A percentile compares a stretch with the other conserved stretches of the same genome.
phyloP scores from a whole-genome alignment of 2,113 vertebrate genomes.

The Prolemur simus region DNA sequence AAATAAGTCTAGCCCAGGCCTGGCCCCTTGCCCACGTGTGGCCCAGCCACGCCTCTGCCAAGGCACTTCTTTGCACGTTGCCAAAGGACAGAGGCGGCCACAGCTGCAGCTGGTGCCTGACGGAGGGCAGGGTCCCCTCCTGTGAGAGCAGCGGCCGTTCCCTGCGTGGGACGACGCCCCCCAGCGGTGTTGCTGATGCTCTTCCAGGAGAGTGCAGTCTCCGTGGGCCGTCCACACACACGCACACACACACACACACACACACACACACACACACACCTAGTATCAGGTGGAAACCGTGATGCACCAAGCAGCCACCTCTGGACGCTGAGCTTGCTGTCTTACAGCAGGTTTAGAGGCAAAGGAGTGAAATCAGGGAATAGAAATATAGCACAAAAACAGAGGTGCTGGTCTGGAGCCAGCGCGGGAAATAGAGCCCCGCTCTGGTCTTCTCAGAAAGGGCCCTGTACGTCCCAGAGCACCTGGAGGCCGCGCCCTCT shows the following conservation, averaged over 20 bases:
- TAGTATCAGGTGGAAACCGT: rapidly evolving
- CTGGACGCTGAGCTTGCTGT: rapidly evolving
- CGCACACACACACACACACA: background rate
- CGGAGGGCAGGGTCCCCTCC: rapidly evolving
- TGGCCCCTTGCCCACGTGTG: background rate
- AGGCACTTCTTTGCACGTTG: rapidly evolving
- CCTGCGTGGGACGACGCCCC: rapidly evolving
- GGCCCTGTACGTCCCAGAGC: rapidly evolving
- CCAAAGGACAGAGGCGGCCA: rapidly evolving
- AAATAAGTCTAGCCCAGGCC: background rate
- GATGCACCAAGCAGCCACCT: rapidly evolving
- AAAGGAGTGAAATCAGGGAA: rapidly evolving
- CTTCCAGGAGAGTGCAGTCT: background rate
- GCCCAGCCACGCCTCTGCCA: background rate
- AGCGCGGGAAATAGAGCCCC: rapidly evolving
- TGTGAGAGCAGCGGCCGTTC: rapidly evolving
- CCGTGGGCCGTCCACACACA: background rate
- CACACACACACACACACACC: background rate
- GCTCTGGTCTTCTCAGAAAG: rapidly evolving
- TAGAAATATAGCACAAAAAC: rapidly evolving
- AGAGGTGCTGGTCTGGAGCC: rapidly evolving
- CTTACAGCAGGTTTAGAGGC: rapidly evolving
- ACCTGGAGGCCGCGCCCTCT: rapidly evolving
- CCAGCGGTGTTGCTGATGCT: rapidly evolving
- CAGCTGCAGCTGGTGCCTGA: rapidly evolving